Evolutionary conservation across 2,797 vertebrate genomes (phyloP), one percentile per base, ranked within the genome.

Genomic region (Intellagama lesueurii): DNA sequence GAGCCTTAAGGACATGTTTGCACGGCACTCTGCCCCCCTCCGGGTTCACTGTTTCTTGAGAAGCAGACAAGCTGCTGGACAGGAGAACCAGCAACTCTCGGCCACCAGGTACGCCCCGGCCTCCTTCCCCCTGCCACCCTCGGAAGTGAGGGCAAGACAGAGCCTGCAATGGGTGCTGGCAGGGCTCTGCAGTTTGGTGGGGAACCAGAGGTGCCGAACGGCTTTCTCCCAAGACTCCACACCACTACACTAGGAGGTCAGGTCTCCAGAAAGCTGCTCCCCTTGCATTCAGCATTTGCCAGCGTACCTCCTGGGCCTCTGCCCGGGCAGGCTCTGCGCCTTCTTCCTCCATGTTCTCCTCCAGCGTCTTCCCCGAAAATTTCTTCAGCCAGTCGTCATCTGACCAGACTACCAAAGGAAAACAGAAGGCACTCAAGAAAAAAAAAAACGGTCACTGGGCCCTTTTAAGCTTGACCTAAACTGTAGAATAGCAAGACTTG

Each of bases 381-480:
- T 98, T 99, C 96, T 99, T 99, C 91, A 99, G 95, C 99, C 99
- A 99, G 91, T 99, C 99, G 0, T 99, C 99, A 60, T 99, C 99
- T 0, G 99, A 98, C 99, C 99, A 99, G 87, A 99, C 99, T 99
- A 92, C 0, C 4, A 80, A 30, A 35, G 81, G 47, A 32, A 90
- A 93, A 79, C 24, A 86, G 72, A 60, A 78, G 47, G 32, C 1
- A 66, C 19, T 95, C 87, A 94, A 89, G 26, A 32, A 87, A 75
- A 44, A 40, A 64, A 81, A 19, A 9, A 40, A 40, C 40, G 1
- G 40, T 40, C 40, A 40, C 40, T 40, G 40, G 40, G 40, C 40
- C 3, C 1, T 26, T 14, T 49, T 64, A 64, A 22, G 12, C 60
- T 32, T 32, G 4, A 16, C 9, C 24, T 72, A 72, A 72, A 32